Evolutionary conservation across 2,888 invertebrate species (phyloP).

Genomic region (Dryocosmus kuriphilus): DNA sequence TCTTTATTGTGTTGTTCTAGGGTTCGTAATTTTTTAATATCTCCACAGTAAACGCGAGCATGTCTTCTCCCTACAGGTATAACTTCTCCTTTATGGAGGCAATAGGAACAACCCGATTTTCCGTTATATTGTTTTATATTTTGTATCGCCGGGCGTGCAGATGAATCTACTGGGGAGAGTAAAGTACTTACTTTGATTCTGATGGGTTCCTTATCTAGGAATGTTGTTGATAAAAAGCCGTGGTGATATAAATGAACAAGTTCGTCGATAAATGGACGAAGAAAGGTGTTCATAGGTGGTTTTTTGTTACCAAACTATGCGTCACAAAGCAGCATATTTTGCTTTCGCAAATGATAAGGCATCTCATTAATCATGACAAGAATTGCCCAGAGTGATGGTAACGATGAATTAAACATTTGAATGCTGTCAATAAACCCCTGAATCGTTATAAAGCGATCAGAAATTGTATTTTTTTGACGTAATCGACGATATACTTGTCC

Average conservation of each 20-base stretch:
- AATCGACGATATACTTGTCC: constrained; percentile 19
- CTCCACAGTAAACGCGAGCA: too few relatives aligned
- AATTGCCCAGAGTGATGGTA: constrained; percentile 23
- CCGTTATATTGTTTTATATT: constrained; percentile 49
- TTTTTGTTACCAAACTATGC: too few relatives aligned
- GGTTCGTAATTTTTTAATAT: too few relatives aligned
- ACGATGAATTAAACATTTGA: neutral
- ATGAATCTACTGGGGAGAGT: constrained; percentile 45
- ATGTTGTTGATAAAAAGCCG: too few relatives aligned
- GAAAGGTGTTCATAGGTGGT: too few relatives aligned
- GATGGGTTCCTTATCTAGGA: too few relatives aligned
- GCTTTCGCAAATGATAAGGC: constrained; percentile 8
- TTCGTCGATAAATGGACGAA: too few relatives aligned
- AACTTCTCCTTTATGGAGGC: constrained; percentile 34
- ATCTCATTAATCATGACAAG: constrained; percentile 36
- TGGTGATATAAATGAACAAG: too few relatives aligned
- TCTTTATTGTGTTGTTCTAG: too few relatives aligned
- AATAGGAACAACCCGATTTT: constrained; percentile 45
- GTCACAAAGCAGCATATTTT: too few relatives aligned
- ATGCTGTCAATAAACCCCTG: too few relatives aligned
- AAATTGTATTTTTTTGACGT: constrained; percentile 1
- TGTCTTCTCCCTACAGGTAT: too few relatives aligned
- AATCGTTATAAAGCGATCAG: constrained; percentile 30
- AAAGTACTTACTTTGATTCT: neutral
- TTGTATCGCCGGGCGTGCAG: constrained; percentile 42